These are phyloP conservation scores for Nibea albiflora DNA, from an alignment of 2,113 vertebrate genomes.

Conservation along the genomic window DNA sequence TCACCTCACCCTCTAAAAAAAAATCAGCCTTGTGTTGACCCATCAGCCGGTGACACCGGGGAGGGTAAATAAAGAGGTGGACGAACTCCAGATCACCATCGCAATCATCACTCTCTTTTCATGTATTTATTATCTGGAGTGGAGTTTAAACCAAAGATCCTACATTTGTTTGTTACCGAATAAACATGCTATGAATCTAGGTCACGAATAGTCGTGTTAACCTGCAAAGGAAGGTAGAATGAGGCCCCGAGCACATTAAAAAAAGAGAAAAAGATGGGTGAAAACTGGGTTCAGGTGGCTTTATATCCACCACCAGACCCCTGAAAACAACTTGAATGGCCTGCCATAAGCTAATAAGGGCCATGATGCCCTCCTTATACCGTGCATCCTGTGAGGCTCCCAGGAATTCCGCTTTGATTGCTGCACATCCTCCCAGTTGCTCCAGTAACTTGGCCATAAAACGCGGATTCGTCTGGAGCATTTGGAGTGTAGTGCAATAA, in stretches of 20 bases:
- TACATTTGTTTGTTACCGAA: background rate
- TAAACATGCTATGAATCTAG: conserved; percentile 8
- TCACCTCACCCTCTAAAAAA: background rate
- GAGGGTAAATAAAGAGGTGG: conserved; percentile 7
- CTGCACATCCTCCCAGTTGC: conserved; percentile 92
- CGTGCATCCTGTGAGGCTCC: conserved; percentile 87
- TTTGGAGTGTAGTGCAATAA: conserved; percentile 91
- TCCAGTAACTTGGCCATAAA: conserved; percentile 96
- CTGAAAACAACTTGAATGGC: conserved; percentile 74
- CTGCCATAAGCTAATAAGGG: conserved; percentile 79
- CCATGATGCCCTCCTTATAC: conserved; percentile 83
- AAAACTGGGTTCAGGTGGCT: conserved; percentile 28
- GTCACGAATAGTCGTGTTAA: conserved; percentile 5
- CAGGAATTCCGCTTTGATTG: conserved; percentile 95
- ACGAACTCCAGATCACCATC: background rate
- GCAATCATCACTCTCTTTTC: background rate
- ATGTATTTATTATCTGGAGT: conserved; percentile 13
- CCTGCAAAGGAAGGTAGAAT: conserved; percentile 7
- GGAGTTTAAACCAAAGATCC: background rate
- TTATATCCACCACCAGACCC: conserved; percentile 48
- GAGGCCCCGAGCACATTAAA: background rate
- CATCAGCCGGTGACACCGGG: background rate
- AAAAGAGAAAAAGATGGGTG: conserved; percentile 14
- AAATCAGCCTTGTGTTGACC: background rate
- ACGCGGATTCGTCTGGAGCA: conserved; percentile 88